A percentile compares a stretch with the other conserved stretches of the same genome.
These are phyloP conservation scores for Andrena chrysosceles DNA, from an alignment of 2,888 invertebrate species.

Conservation along the genomic window DNA sequence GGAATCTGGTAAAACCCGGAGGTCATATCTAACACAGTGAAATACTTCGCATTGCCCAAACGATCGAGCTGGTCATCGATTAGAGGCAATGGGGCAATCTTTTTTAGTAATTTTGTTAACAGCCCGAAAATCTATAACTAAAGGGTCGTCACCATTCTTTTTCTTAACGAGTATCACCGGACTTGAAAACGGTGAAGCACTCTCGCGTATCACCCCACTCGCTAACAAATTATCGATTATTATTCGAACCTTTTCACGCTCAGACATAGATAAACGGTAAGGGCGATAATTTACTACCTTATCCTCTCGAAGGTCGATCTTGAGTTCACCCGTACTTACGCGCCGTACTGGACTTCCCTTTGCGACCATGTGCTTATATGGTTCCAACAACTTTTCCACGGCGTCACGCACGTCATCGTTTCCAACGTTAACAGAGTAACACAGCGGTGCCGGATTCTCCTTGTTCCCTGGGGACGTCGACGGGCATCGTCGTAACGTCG, in stretches of 20 bases:
- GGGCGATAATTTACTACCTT: constrained; percentile 19
- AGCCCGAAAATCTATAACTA: constrained; percentile 12
- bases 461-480: too few relatives aligned
- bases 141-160: constrained; percentile 24
- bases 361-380: constrained; percentile 3
- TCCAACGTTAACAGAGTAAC: too few relatives aligned
- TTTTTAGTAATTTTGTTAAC: constrained; percentile 13
- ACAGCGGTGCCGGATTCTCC: too few relatives aligned
- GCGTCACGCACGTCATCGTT: too few relatives aligned
- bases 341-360: neutral
- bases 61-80: constrained; percentile 17
- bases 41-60: neutral
- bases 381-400: neutral
- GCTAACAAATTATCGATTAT: constrained; percentile 2
- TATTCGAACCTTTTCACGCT: constrained; percentile 26
- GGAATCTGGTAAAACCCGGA: constrained; percentile 17
- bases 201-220: constrained; percentile 24
- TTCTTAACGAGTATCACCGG: constrained; percentile 32
- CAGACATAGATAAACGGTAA: constrained; percentile 5
- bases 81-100: constrained; percentile 3
- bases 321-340: constrained; percentile 16
- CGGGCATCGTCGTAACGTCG: too few relatives aligned
- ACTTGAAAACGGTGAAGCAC: constrained; percentile 23
- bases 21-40: constrained; percentile 9
- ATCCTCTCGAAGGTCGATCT: neutral